These are phyloP conservation scores for Sus cebifrons DNA, from an alignment of 2,797 vertebrate genomes.

Conservation along the genomic window DNA sequence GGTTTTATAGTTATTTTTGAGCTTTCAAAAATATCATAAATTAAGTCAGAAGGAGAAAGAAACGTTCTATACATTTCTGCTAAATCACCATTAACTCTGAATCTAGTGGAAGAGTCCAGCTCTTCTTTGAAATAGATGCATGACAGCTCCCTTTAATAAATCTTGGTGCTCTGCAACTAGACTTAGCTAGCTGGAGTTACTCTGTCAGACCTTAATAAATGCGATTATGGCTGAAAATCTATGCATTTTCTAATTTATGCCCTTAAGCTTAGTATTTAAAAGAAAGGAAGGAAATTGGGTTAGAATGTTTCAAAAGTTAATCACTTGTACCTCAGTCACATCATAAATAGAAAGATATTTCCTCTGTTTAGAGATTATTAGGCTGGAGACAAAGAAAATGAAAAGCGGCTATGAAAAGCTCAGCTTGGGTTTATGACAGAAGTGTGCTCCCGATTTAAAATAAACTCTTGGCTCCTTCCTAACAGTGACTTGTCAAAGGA, in stretches of 20 bases:
- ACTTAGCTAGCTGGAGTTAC: conserved; percentile 85
- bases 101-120: conserved; percentile 37
- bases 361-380: conserved; percentile 76
- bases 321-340: conserved; percentile 52
- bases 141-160: conserved; percentile 83
- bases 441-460: conserved; percentile 74
- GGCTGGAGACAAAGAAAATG: conserved; percentile 73
- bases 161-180: conserved; percentile 79
- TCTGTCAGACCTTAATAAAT: conserved; percentile 84
- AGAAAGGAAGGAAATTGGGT: conserved; percentile 52
- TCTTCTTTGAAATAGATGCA: conserved; percentile 81
- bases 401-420: conserved; percentile 66
- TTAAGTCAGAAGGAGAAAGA: conserved; percentile 78
- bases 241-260: conserved; percentile 85
- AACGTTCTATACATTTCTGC: conserved; percentile 66
- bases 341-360: conserved; percentile 63
- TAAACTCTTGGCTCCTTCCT: background rate
- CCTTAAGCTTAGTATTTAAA: conserved; percentile 70
- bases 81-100: conserved; percentile 83
- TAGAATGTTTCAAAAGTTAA: conserved; percentile 74
- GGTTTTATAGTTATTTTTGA: conserved; percentile 83
- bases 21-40: conserved; percentile 81
- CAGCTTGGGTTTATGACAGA: conserved; percentile 69
- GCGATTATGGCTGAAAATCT: conserved; percentile 83
- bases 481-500: conserved; percentile 73